A percentile compares a stretch with the other conserved stretches of the same genome.
These are phyloP conservation scores for Cliona cf. orientalis DNA, from an alignment of 37 sponge, comb jelly and placozoan species.

Conservation along the genomic window DNA sequence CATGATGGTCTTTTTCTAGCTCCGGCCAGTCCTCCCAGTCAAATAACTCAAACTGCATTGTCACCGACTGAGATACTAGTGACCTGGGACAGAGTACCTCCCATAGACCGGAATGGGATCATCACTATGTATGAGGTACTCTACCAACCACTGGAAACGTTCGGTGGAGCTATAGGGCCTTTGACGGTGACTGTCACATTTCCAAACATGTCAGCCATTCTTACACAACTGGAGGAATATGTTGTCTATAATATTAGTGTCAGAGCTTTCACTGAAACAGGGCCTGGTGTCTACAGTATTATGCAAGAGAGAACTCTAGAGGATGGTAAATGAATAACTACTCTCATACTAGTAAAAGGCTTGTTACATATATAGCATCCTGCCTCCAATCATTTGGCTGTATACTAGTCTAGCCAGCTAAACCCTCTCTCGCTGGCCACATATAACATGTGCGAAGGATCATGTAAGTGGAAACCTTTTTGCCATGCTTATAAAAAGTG, in stretches of 20 bases:
- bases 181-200: not conserved
- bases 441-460: no score
- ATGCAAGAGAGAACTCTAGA: slow-evolving; percentile 15
- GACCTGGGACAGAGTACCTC: slow-evolving; percentile 12
- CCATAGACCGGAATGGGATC: slow-evolving; percentile 26
- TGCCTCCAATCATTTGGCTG: no score
- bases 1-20: slow-evolving; percentile 8
- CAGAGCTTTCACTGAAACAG: slow-evolving; percentile 32
- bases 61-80: slow-evolving; percentile 29
- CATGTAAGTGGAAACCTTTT: no score
- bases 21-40: slow-evolving; percentile 23
- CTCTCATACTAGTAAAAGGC: no score
- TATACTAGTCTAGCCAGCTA: no score
- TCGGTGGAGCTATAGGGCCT: not conserved
- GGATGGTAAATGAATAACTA: no score
- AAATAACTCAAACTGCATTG: not conserved
- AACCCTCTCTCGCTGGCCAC: no score
- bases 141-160: slow-evolving; percentile 16
- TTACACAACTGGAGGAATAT: slow-evolving; percentile 8
- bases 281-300: slow-evolving; percentile 41
- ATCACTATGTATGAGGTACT: slow-evolving; percentile 40
- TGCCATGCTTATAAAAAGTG: no score
- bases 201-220: not conserved
- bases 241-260: slow-evolving; percentile 24
- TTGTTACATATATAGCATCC: no score